Evolutionary conservation across 2,888 invertebrate genomes (phyloP).

Genomic region (Allolobophora icterica): DNA sequence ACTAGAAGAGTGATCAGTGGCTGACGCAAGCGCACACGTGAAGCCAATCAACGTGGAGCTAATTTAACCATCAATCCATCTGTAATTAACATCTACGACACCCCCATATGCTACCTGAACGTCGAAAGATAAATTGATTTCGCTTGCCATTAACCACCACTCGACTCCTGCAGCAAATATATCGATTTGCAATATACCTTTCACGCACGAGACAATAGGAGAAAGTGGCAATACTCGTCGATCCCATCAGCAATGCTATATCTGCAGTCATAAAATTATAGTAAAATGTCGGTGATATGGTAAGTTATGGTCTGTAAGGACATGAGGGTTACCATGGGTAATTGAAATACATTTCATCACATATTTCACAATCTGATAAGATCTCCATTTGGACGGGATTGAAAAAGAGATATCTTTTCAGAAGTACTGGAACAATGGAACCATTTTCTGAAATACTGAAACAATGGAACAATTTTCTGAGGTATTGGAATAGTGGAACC

Average conservation of each 20-base stretch:
- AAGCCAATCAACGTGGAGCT: too few species aligned
- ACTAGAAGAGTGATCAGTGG: too few species aligned
- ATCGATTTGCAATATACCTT: neutral
- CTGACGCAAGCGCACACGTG: too few species aligned
- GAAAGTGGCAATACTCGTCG: neutral
- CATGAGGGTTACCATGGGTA: neutral
- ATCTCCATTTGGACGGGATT: neutral
- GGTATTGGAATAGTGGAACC: too few species aligned
- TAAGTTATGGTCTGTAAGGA: neutral
- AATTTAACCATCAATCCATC: neutral
- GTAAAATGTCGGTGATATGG: neutral
- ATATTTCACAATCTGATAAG: too few species aligned
- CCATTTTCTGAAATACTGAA: too few species aligned
- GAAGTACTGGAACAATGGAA: too few species aligned
- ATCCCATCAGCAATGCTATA: neutral
- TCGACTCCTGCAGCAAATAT: neutral
- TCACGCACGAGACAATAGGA: neutral
- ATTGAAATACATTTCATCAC: too few species aligned
- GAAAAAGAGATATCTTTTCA: too few species aligned
- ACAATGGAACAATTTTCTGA: too few species aligned
- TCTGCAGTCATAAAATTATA: neutral
- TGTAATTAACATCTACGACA: neutral
- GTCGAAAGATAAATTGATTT: neutral
- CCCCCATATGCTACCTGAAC: neutral
- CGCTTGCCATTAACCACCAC: neutral